These are phyloP conservation scores for Scytalopus superciliaris DNA, from an alignment of 2,113 vertebrate genomes.

Conservation along the genomic window DNA sequence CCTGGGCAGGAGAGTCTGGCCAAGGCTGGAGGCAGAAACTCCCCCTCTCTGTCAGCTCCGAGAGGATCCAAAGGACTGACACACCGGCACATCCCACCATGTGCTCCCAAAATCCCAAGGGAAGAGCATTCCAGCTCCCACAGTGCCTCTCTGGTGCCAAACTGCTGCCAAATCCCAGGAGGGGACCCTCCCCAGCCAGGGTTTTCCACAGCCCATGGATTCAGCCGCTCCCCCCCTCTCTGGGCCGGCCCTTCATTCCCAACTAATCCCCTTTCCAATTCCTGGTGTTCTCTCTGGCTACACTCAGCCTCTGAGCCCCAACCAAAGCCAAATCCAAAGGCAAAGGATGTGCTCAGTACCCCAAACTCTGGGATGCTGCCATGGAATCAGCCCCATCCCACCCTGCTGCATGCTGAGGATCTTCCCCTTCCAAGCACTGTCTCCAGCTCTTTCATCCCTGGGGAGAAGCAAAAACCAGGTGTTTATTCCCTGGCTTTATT, in stretches of 20 bases:
- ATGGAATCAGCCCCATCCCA: accelerated
- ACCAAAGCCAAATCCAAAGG: not conserved
- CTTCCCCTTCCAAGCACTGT: not conserved
- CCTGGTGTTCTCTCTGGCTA: not conserved
- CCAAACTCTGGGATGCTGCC: not conserved
- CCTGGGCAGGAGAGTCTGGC: accelerated
- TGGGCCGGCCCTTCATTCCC: not conserved
- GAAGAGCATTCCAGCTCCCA: not conserved
- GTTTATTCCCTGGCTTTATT: not conserved
- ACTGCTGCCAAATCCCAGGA: not conserved
- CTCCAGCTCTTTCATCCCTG: not conserved
- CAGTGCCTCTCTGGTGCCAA: not conserved
- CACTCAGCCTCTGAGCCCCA: not conserved
- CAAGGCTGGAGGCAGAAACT: not conserved
- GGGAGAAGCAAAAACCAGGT: accelerated
- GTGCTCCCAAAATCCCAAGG: not conserved
- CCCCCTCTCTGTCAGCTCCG: not conserved
- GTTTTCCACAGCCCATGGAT: not conserved
- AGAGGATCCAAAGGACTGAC: accelerated
- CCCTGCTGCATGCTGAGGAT: accelerated
- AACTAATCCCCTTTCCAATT: slow-evolving; percentile 10
- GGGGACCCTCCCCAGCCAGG: not conserved
- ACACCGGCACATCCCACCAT: not conserved
- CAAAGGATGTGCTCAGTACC: not conserved
- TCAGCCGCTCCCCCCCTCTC: not conserved